phyloP scores from a whole-genome alignment of 1,140 invertebrate genomes.

The Bursaphelenchus mucronatus region DNA sequence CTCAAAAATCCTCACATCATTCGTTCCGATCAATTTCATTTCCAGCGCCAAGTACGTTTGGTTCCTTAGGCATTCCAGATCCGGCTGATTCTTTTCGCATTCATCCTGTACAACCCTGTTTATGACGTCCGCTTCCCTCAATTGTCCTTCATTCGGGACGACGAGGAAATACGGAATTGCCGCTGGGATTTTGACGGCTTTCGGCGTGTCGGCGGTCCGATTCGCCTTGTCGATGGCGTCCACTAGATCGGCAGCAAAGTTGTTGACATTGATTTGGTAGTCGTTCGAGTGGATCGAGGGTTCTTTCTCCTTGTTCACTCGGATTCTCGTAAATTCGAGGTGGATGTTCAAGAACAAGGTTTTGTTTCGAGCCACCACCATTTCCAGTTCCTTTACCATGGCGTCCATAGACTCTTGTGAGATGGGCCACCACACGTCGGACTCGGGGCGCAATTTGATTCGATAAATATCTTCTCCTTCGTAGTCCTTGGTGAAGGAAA shows the following conservation, averaged over 20 bases:
- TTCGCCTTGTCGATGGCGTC: slow-evolving; percentile 1
- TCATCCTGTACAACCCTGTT: not conserved
- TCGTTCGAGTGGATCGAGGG: slow-evolving; percentile 40
- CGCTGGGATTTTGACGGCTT: not conserved
- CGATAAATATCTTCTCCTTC: slow-evolving; percentile 37
- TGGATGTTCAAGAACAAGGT: slow-evolving; percentile 39
- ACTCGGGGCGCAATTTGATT: slow-evolving; percentile 56
- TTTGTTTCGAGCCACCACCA: slow-evolving; percentile 10
- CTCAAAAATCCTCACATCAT: slow-evolving; percentile 1
- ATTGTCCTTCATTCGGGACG: slow-evolving; percentile 56
- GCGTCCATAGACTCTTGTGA: slow-evolving; percentile 55
- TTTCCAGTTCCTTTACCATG: slow-evolving; percentile 31
- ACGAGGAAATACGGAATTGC: slow-evolving; percentile 40
- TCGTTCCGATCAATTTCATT: not conserved
- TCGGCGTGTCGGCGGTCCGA: not conserved
- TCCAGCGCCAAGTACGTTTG: slow-evolving; percentile 18
- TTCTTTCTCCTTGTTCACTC: slow-evolving; percentile 38
- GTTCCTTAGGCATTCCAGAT: slow-evolving; percentile 6
- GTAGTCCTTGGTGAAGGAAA: slow-evolving; percentile 54
- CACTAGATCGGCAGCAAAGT: not conserved
- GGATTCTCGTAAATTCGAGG: slow-evolving; percentile 43
- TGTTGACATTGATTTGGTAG: slow-evolving; percentile 11
- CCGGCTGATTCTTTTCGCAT: not conserved
- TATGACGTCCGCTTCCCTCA: slow-evolving; percentile 29
- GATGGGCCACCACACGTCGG: slow-evolving; percentile 53